Percentiles rank a stretch among this genome's conserved stretches.
Conservation (phyloP, 2,797 vertebrate species). For the Manis javanica region DNA sequence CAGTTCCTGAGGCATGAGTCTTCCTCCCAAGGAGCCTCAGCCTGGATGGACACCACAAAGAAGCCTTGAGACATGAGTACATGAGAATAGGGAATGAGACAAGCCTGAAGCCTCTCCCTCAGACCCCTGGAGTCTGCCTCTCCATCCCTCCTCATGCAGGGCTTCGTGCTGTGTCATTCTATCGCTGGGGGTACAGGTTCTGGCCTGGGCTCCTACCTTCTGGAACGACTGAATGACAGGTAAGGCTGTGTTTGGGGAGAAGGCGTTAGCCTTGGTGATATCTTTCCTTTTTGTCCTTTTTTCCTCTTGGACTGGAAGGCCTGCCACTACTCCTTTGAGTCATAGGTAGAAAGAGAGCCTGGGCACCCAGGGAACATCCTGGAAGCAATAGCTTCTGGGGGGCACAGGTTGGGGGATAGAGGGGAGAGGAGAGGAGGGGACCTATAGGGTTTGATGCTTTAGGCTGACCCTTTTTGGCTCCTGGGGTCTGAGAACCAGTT, state of each 20-base stretch:
- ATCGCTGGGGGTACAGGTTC: conserved; percentile 97
- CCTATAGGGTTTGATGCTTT: neutral
- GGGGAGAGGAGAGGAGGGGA: neutral
- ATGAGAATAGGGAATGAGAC: neutral
- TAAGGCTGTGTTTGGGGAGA: conserved; percentile 73
- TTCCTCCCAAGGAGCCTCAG: neutral
- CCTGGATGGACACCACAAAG: neutral
- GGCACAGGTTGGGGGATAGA: no score
- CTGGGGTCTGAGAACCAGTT: neutral
- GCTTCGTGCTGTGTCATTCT: conserved; percentile 97
- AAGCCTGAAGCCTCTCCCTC: neutral
- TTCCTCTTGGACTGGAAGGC: neutral
- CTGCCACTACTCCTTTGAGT: neutral
- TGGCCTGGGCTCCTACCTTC: conserved; percentile 95
- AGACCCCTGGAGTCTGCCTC: neutral
- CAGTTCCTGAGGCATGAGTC: neutral
- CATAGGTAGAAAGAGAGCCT: neutral
- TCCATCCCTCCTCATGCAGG: conserved; percentile 85
- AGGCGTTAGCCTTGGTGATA: neutral
- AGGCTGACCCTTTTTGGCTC: neutral
- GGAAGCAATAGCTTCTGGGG: neutral
- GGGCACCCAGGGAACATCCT: neutral
- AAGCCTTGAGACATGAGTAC: neutral
- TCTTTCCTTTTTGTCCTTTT: neutral
- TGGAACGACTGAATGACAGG: conserved; percentile 98